Percentiles rank a stretch among this genome's conserved stretches.
These are phyloP conservation scores for Heliconius hermathena DNA, from an alignment of 1,140 invertebrate genomes.

Conservation along the genomic window DNA sequence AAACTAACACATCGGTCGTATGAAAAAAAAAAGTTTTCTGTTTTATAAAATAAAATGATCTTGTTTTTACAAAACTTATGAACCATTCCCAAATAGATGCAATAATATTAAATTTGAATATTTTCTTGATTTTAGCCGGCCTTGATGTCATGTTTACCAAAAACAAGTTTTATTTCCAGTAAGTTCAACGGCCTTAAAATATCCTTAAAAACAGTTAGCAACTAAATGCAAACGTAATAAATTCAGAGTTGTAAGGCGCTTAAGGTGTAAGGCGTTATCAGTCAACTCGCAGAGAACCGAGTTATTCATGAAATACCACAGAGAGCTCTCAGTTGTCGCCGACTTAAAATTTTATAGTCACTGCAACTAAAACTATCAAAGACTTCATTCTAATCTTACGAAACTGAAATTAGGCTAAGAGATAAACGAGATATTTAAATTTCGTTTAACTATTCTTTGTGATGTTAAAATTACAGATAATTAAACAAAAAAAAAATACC, in stretches of 20 bases:
- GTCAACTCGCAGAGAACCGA: slow-evolving; percentile 37
- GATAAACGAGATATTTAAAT: slow-evolving; percentile 25
- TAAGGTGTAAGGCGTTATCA: slow-evolving; percentile 39
- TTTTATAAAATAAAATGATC: neutral
- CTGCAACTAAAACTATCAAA: slow-evolving; percentile 20
- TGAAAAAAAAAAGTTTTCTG: neutral
- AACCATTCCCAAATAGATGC: neutral
- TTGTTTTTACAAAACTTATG: neutral
- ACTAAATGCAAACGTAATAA: slow-evolving; percentile 19
- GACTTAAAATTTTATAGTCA: slow-evolving; percentile 37
- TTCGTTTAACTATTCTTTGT: slow-evolving; percentile 3
- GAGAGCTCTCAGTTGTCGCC: slow-evolving; percentile 21
- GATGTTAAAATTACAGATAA: neutral
- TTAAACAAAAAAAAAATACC: slow-evolving; percentile 48
- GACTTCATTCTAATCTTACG: slow-evolving; percentile 18
- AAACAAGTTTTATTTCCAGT: slow-evolving; percentile 71
- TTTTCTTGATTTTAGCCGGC: slow-evolving; percentile 30
- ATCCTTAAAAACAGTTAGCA: slow-evolving; percentile 36
- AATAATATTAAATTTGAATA: neutral
- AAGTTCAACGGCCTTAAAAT: slow-evolving; percentile 63
- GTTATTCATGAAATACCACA: slow-evolving; percentile 38
- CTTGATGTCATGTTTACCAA: slow-evolving; percentile 50
- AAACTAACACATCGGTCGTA: neutral
- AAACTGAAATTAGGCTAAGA: slow-evolving; percentile 23
- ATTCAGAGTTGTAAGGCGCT: neutral